phyloP scores from a whole-genome alignment of 2,797 vertebrate genomes.

The Enteromius fasciolatus region DNA sequence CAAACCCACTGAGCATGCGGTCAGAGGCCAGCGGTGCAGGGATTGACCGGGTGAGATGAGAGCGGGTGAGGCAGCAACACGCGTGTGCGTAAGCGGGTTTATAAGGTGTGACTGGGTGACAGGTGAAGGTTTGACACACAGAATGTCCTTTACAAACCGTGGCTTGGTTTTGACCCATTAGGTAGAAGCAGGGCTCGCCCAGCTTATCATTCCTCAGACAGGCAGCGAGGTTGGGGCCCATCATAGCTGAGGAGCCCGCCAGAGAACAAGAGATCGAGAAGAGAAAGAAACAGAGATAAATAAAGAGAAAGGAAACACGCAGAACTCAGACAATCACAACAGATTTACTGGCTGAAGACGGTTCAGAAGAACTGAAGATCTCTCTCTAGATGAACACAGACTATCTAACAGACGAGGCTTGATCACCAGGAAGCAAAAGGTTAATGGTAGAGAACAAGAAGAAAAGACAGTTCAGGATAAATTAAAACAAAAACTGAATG shows the following conservation, averaged over 20 bases:
- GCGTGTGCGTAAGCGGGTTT: slow-evolving; percentile 14
- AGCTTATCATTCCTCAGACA: slow-evolving; percentile 99
- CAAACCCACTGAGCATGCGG: slow-evolving; percentile 63
- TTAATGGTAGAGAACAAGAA: slow-evolving; percentile 42
- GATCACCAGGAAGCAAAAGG: slow-evolving; percentile 56
- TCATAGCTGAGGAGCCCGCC: slow-evolving; percentile 99
- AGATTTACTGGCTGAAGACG: not conserved
- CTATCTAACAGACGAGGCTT: slow-evolving; percentile 52
- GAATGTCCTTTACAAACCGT: slow-evolving; percentile 99
- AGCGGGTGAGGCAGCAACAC: slow-evolving; percentile 52
- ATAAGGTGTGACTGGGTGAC: slow-evolving; percentile 26
- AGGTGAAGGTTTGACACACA: slow-evolving; percentile 60
- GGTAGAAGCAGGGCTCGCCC: slow-evolving; percentile 99
- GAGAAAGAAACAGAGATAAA: slow-evolving; percentile 59
- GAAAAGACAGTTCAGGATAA: slow-evolving; percentile 62
- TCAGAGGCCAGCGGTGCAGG: slow-evolving; percentile 52
- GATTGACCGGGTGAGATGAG: slow-evolving; percentile 72
- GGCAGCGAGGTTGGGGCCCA: slow-evolving; percentile 99
- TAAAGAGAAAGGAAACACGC: slow-evolving; percentile 61
- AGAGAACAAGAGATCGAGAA: slow-evolving; percentile 80
- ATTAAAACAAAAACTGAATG: not conserved
- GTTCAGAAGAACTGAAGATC: not conserved
- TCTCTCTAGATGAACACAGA: not conserved
- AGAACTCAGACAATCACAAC: not conserved
- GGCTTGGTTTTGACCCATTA: slow-evolving; percentile 99